Percentiles rank a stretch among this genome's conserved stretches.
Conservation (phyloP, 2,797 vertebrate genomes). For the Delichon dasypus region DNA sequence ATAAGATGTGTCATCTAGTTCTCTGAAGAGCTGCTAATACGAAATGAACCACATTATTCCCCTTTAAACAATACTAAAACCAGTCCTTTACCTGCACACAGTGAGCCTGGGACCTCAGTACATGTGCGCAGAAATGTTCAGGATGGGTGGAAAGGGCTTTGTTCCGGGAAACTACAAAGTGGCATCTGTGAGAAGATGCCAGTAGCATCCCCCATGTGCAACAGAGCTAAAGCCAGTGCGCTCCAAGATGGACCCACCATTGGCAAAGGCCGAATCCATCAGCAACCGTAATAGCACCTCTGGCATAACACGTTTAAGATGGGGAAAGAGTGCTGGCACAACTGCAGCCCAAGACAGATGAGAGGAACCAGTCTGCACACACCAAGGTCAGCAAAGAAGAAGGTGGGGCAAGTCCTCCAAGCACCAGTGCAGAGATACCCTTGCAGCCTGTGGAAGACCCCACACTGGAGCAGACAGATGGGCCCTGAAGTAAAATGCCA, state of each 20-base stretch:
- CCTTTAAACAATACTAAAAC: not conserved
- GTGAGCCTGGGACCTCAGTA: not conserved
- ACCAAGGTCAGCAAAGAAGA: not conserved
- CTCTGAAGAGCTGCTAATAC: not conserved
- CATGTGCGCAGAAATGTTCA: fast-evolving
- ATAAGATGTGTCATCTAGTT: not conserved
- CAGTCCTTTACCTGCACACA: not conserved
- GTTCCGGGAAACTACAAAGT: not conserved
- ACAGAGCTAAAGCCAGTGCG: not conserved
- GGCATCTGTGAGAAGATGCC: not conserved
- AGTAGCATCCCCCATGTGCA: fast-evolving
- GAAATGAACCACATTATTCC: not conserved
- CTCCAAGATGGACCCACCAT: fast-evolving
- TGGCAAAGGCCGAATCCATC: not conserved
- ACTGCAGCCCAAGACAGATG: not conserved
- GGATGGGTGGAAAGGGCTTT: not conserved
- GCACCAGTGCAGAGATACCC: fast-evolving
- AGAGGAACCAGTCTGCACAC: not conserved
- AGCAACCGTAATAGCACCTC: fast-evolving
- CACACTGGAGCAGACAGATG: not conserved
- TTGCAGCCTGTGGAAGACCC: not conserved
- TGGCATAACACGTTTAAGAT: fast-evolving
- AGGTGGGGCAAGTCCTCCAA: not conserved
- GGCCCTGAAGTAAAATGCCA: not conserved
- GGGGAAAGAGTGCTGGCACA: not conserved